Evolutionary conservation across 2,888 invertebrate species (phyloP), one percentile per base, ranked within the genome.

Genomic region (Bhutanitis thaidina): DNA sequence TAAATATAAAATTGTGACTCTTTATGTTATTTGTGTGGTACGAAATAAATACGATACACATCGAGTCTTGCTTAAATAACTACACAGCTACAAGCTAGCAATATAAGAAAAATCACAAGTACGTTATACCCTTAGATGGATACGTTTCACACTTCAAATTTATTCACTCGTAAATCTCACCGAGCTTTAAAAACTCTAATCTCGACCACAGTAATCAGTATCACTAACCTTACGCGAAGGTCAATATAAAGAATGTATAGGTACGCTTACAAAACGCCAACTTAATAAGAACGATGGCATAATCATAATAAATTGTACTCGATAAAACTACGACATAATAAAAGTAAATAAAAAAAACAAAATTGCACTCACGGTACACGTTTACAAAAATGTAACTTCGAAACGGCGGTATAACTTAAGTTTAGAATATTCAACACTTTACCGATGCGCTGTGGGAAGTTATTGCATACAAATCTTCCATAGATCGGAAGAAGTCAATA

Each of bases 191-290:
- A 61, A 79, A 79, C 79, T 76, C 77, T 73, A 67, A 74, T 72
- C 74, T 74, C 71, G 71, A 75, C 75, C 81, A 78, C 73, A 77
- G 75, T 77, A 80, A 81, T 72, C 83, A 86, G 79, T 89, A 89
- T 89, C 89, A 89, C 89, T 88, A 89, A 89, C 89, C 89, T 89
- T 88, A 74, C 86, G 60, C 74, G 80, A 88, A 89, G 89, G 89
- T 89, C 86, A 88, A 88, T 87, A 72, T 69, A 86, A 84, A 89
- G 88, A 89, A 89, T 88, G 88, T 89, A 86, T 85, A 83, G 85
- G 84, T 87, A 86, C 77, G 82, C 86, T 82, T 85, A 86, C 68
- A 80, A 80, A 80, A 82, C 74, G 74, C 78, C 70, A 79, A 85
- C 82, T 80, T 83, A 83, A 12, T 69, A 77, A 79, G 69, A 77